These are phyloP conservation scores for Heteromyza rotundicornis DNA, from an alignment of 2,888 invertebrate species.

Conservation along the genomic window DNA sequence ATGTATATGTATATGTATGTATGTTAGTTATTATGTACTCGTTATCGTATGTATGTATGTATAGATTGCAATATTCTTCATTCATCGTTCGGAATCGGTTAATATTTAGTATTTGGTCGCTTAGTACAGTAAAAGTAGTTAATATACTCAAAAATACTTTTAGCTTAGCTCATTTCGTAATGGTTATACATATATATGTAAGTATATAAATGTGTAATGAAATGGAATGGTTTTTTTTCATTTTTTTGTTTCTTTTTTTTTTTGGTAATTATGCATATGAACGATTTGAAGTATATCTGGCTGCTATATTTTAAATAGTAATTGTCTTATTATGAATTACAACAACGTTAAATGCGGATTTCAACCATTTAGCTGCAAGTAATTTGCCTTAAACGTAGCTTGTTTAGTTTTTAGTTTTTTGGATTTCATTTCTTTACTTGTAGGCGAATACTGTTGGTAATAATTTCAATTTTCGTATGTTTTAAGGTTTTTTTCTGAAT, in stretches of 20 bases:
- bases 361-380: constrained; percentile 44
- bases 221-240: background rate
- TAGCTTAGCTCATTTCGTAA: no score
- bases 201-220: constrained; percentile 15
- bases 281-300: constrained; percentile 13
- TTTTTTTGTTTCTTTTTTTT: constrained; percentile 5
- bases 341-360: constrained; percentile 44
- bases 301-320: constrained; percentile 5
- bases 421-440: background rate
- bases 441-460: constrained; percentile 44
- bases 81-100: constrained; percentile 3
- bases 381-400: constrained; percentile 27
- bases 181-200: constrained; percentile 15
- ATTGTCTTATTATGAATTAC: background rate
- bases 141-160: background rate
- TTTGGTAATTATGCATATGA: background rate
- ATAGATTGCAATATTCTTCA: constrained; percentile 25
- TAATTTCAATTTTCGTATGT: constrained; percentile 28
- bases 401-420: constrained; percentile 13
- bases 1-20: constrained; percentile 19
- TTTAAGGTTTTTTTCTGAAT: constrained; percentile 16
- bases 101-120: constrained; percentile 11
- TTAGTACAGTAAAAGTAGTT: constrained; percentile 9
- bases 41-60: constrained; percentile 18
- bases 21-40: background rate